Evolutionary conservation across 1,140 invertebrate genomes (phyloP).

Genomic region (Phenacoccus solenopsis): DNA sequence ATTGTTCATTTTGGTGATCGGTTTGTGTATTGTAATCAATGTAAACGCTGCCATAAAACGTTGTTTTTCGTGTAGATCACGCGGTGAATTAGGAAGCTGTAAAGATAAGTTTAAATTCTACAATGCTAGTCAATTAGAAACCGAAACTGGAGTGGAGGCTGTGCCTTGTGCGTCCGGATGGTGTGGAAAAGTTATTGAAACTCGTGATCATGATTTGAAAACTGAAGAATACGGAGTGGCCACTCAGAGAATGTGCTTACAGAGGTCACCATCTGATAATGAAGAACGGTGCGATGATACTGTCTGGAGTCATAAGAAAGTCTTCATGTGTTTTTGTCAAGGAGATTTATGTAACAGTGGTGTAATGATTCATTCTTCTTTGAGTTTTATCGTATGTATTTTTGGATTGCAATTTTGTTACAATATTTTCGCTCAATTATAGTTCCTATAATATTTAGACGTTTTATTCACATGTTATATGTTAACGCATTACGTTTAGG

Average conservation of each 20-base stretch:
- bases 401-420: conserved; percentile 24
- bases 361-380: conserved; percentile 29
- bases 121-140: conserved; percentile 50
- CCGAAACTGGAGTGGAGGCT: conserved; percentile 52
- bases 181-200: conserved; percentile 84
- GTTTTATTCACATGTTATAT: too few relatives aligned
- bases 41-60: conserved; percentile 36
- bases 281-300: conserved; percentile 80
- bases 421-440: not conserved
- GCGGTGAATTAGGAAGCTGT: conserved; percentile 74
- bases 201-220: conserved; percentile 48
- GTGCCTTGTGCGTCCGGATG: conserved; percentile 80
- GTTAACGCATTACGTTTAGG: too few relatives aligned
- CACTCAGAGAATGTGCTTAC: conserved; percentile 73
- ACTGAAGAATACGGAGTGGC: conserved; percentile 70
- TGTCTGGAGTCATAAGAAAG: conserved; percentile 59
- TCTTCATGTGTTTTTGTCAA: conserved; percentile 81
- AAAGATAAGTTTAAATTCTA: conserved; percentile 75
- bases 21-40: not conserved
- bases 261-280: conserved; percentile 68
- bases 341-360: conserved; percentile 72
- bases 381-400: conserved; percentile 29
- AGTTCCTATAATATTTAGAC: too few relatives aligned
- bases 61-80: conserved; percentile 69
- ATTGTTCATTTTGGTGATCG: not conserved